A percentile compares a stretch with the other conserved stretches of the same genome.
These are phyloP conservation scores for Chymomyza fuscimana DNA, from an alignment of 2,888 invertebrate species.

Conservation along the genomic window DNA sequence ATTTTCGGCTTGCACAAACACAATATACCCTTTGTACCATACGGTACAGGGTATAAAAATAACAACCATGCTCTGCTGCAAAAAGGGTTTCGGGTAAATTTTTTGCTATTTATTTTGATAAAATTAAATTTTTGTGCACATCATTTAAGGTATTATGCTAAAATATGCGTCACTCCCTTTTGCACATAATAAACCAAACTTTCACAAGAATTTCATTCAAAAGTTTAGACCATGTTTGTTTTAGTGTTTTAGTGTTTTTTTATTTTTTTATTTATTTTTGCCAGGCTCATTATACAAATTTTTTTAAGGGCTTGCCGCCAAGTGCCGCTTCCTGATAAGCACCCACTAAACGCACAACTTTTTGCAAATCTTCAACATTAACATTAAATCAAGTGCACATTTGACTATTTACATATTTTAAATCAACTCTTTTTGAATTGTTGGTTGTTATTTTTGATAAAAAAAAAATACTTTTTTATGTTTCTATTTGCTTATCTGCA, in stretches of 20 bases:
- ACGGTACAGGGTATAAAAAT: no score
- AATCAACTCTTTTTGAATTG: conserved; percentile 43
- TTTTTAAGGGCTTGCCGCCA: conserved; percentile 43
- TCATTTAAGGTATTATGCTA: conserved; percentile 69
- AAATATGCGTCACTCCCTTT: conserved; percentile 55
- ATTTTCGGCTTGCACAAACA: no score
- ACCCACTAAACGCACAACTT: conserved; percentile 21
- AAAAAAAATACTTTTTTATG: background rate
- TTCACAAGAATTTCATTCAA: conserved; percentile 51
- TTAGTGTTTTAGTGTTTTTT: background rate
- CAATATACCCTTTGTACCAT: no score
- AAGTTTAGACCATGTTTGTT: conserved; percentile 44
- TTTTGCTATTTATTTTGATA: conserved; percentile 63
- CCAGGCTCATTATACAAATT: conserved; percentile 53
- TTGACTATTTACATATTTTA: conserved; percentile 33
- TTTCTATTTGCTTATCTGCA: conserved; percentile 36
- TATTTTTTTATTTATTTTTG: background rate
- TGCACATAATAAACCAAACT: conserved; percentile 14
- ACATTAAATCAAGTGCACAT: conserved; percentile 12
- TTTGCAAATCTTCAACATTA: conserved; percentile 1
- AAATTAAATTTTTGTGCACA: conserved; percentile 37
- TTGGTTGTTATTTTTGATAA: background rate
- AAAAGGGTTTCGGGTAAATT: conserved; percentile 65
- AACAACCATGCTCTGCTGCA: background rate
- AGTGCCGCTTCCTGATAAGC: conserved; percentile 63